Percentiles rank a stretch among this genome's conserved stretches.
These are phyloP conservation scores for Hypomecis punctinalis DNA, from an alignment of 2,888 invertebrate species.

Conservation along the genomic window DNA sequence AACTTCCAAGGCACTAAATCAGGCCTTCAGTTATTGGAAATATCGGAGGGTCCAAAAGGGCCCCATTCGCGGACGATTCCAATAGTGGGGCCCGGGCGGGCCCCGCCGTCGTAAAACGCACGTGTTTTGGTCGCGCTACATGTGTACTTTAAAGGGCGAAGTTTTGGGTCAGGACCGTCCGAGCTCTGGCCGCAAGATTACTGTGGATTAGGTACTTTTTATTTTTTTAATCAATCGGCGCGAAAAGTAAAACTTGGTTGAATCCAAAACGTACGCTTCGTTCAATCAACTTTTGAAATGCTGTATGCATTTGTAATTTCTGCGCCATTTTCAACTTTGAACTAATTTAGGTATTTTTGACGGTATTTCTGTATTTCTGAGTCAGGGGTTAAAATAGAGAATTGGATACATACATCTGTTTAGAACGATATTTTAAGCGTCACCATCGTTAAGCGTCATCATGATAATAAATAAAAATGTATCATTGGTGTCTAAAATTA, in stretches of 20 bases:
- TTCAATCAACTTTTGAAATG: background rate
- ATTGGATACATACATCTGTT: background rate
- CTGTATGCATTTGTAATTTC: too few species aligned
- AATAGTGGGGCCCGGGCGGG: slow-evolving; percentile 63
- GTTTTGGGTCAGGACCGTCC: slow-evolving; percentile 78
- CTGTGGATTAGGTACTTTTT: slow-evolving; percentile 51
- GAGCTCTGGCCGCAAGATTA: slow-evolving; percentile 53
- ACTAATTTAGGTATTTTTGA: too few species aligned
- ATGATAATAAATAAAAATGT: too few species aligned
- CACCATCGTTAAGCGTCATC: too few species aligned
- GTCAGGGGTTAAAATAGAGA: background rate
- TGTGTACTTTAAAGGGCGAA: slow-evolving; percentile 79
- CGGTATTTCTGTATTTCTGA: too few species aligned
- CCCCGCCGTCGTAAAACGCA: slow-evolving; percentile 75
- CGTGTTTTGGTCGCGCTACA: slow-evolving; percentile 76
- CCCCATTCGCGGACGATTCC: slow-evolving; percentile 73
- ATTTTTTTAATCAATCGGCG: background rate
- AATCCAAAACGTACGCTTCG: too few species aligned
- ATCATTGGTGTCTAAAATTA: too few species aligned
- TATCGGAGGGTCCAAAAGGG: slow-evolving; percentile 54
- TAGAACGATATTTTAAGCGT: background rate
- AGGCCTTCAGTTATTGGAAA: slow-evolving; percentile 41
- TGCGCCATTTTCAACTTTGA: too few species aligned
- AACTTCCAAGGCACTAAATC: slow-evolving; percentile 31
- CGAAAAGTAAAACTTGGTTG: background rate